Evolutionary conservation across 2,113 vertebrate species (phyloP).

Genomic region (Albula goreensis): DNA sequence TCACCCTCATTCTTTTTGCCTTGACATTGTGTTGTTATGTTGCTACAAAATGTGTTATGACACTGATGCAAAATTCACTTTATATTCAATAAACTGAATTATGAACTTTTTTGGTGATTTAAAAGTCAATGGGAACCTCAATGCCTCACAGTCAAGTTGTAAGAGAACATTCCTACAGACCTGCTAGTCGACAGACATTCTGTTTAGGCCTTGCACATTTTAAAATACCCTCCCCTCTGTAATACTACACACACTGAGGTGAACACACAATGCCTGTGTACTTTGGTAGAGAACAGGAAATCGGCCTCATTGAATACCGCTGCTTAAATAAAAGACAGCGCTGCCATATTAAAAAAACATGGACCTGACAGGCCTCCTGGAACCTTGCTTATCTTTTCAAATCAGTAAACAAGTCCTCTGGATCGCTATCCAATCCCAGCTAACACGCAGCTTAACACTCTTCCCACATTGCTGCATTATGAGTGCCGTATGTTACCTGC

Average conservation of each 20-base stretch:
- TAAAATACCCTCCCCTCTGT: not conserved
- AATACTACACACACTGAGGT: not conserved
- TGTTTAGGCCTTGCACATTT: not conserved
- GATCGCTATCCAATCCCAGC: not conserved
- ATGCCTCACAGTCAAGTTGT: not conserved
- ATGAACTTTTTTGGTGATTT: too few relatives aligned
- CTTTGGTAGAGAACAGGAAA: not conserved
- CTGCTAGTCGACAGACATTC: not conserved
- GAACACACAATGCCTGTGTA: not conserved
- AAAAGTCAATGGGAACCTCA: not conserved
- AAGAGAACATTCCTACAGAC: too few relatives aligned
- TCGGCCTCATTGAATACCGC: not conserved
- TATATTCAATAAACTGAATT: too few relatives aligned
- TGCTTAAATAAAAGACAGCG: not conserved
- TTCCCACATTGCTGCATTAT: not conserved
- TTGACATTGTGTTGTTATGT: too few relatives aligned
- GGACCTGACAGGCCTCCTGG: not conserved
- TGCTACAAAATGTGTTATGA: too few relatives aligned
- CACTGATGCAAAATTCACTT: too few relatives aligned
- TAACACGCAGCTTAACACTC: not conserved
- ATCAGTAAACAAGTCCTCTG: not conserved
- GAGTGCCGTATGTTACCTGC: not conserved
- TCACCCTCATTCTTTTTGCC: too few relatives aligned
- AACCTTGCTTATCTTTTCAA: not conserved
- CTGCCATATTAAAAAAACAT: not conserved